Evolutionary conservation across 2,888 invertebrate genomes (phyloP), one percentile per base, ranked within the genome.

Genomic region (Dryadula phaetusa): DNA sequence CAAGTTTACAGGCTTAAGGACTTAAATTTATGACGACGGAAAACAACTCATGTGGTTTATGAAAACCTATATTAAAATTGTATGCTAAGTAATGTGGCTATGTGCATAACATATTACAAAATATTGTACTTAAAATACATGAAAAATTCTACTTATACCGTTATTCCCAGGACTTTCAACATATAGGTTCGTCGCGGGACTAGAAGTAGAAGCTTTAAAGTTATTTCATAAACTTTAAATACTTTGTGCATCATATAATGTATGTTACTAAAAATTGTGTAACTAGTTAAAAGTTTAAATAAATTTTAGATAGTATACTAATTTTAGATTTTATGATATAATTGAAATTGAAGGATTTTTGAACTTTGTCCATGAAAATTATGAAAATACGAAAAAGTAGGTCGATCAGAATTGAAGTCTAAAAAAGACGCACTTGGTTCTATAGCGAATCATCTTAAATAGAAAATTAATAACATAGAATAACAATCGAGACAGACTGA

Each of bases 131-230:
- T 58, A 16, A 37, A 32, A 34, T 28, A 47, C n/a, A n/a, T 3
- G 34, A 62, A 62, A 37, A 44, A 62, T 47, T 25, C 22, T 22
- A 14, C 37, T 28, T 47, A 44, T 46, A 42, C n/a, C 75, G 75
- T 75, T 77, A 76, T 76, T 76, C 66, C 69, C 69, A 67, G 44
- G 47, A 66, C 44, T 47, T 42, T 47, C 52, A 40, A 62, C 58
- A 58, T 44, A 46, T 47, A 49, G 37, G 67, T 54, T 62, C 37
- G 70, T 67, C 56, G 40, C 56, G 46, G 62, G 32, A 67, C 34
- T 67, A 56, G 25, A 49, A 14, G n/a, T 49, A 68, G 67, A 64
- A 54, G 66, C 54, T 71, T 60, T 62, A 63, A 70, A 65, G 67
- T 69, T 69, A 65, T 65, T 68, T 68, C 62, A 61, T 62, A 66